Base-by-base conservation (phyloP, 2,888 invertebrate species). In the Allolobophora icterica region DNA sequence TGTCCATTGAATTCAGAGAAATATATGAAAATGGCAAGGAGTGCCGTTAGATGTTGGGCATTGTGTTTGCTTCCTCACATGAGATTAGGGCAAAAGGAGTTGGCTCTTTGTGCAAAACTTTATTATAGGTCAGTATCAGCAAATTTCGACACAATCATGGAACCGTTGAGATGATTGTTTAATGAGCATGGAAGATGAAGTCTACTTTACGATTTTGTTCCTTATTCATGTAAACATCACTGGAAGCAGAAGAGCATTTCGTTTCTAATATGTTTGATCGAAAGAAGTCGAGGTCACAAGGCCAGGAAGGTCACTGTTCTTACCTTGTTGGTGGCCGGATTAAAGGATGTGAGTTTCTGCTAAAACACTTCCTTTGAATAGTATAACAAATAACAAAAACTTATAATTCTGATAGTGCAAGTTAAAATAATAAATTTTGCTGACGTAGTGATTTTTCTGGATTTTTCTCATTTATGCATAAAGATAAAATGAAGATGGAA, bases 231-330 rank as follows among this genome's bases (percentile, higher is more conserved):
- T 52, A 24, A 52, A 24, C 52, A 52, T 52, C 52, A 24, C 52
- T 52, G 52, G 8, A 52, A 1, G 1, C 21, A 71, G 71, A 71
- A 71, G n/a, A 71, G 8, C 5, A n/a, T 71, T 30, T 71, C 11
- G 15, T 87, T 87, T 35, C 35, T 34, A 38, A 87, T 35, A 87
- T 87, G 87, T 87, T 87, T 87, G 87, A 87, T 33, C 87, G 87
- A 34, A 87, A 87, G n/a, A 87, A 87, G 87, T 34, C 87, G 24
- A 34, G 87, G 38, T 87, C 87, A 35, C 87, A 87, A 33, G 35
- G 87, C 19, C 87, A 87, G 34, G 87, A 87, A 87, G 87, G 87
- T 87, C 87, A 87, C 87, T 87, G 87, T 33, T 87, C 87, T 8
- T 87, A 87, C n/a, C 87, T 87, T 35, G 87, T 87, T 34, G 87